These are phyloP conservation scores for Panagrolaimus sp. DNA, from an alignment of 1,140 invertebrate species.

Conservation along the genomic window DNA sequence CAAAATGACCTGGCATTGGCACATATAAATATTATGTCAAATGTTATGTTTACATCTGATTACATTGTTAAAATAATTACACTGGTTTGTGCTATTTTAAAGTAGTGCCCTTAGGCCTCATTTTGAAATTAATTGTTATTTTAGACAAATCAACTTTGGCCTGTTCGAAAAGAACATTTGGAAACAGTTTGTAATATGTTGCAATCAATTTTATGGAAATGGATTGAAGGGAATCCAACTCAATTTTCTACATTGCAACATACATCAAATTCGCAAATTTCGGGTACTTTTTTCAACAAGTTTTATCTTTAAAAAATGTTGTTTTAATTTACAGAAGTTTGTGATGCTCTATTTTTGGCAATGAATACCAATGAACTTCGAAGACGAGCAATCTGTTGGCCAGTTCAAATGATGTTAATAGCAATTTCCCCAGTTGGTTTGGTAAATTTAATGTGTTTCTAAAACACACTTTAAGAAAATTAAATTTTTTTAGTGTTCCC, in stretches of 20 bases:
- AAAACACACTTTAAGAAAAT: background rate
- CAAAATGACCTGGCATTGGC: constrained; percentile 86
- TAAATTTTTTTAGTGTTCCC: constrained; percentile 25
- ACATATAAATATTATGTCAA: constrained; percentile 92
- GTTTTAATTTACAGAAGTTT: constrained; percentile 67
- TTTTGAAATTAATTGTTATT: background rate
- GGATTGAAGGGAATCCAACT: constrained; percentile 90
- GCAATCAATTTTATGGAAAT: constrained; percentile 82
- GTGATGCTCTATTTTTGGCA: constrained; percentile 88
- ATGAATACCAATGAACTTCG: constrained; percentile 78
- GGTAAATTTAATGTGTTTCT: background rate
- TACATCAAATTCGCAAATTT: constrained; percentile 79
- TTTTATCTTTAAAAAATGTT: background rate
- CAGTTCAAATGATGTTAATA: constrained; percentile 86
- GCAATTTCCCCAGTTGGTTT: constrained; percentile 76
- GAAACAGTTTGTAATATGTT: constrained; percentile 28
- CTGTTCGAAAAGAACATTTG: constrained; percentile 26
- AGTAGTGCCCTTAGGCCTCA: background rate
- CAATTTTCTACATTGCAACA: constrained; percentile 72
- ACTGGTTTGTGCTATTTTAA: constrained; percentile 45
- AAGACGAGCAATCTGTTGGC: constrained; percentile 77
- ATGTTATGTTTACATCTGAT: constrained; percentile 85
- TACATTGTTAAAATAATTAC: constrained; percentile 76
- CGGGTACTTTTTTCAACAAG: constrained; percentile 59
- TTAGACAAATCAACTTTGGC: constrained; percentile 27